phyloP scores from a whole-genome alignment of 1,140 invertebrate species.

The Zophobas morio region DNA sequence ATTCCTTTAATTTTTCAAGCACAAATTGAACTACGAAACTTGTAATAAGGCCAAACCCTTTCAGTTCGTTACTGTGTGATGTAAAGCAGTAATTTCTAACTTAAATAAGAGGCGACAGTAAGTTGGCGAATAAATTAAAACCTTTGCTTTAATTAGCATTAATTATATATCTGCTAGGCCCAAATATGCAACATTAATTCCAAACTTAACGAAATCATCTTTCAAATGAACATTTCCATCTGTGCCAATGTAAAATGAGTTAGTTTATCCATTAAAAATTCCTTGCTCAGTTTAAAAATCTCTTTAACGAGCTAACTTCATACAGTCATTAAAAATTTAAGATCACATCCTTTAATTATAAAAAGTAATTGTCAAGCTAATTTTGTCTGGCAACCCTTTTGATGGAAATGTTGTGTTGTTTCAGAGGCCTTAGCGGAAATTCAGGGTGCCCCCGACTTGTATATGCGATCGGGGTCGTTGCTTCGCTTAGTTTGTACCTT shows the following conservation, averaged over 20 bases:
- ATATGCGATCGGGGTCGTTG: conserved; percentile 81
- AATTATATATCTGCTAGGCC: conserved; percentile 22
- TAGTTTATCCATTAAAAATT: conserved; percentile 3
- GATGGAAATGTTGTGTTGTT: conserved; percentile 50
- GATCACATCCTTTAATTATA: conserved; percentile 10
- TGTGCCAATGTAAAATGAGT: not conserved
- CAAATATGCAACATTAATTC: conserved; percentile 32
- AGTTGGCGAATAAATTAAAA: conserved; percentile 32
- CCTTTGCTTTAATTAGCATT: conserved; percentile 32
- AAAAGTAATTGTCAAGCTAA: conserved; percentile 18
- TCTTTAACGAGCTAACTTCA: conserved; percentile 22
- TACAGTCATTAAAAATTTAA: conserved; percentile 6
- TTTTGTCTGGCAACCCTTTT: conserved; percentile 5
- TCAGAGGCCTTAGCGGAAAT: conserved; percentile 83
- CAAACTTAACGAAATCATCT: conserved; percentile 8
- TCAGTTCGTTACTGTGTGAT: not conserved
- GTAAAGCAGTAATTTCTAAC: conserved; percentile 5
- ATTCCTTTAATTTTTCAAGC: too few species aligned
- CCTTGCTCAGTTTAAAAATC: conserved; percentile 12
- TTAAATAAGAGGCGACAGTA: conserved; percentile 6
- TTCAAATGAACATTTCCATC: not conserved
- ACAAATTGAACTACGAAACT: not conserved
- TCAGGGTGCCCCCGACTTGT: conserved; percentile 81
- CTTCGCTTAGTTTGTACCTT: conserved; percentile 81
- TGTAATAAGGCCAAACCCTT: not conserved